phyloP scores from a whole-genome alignment of 2,888 invertebrate species.

The Macaria notata region DNA sequence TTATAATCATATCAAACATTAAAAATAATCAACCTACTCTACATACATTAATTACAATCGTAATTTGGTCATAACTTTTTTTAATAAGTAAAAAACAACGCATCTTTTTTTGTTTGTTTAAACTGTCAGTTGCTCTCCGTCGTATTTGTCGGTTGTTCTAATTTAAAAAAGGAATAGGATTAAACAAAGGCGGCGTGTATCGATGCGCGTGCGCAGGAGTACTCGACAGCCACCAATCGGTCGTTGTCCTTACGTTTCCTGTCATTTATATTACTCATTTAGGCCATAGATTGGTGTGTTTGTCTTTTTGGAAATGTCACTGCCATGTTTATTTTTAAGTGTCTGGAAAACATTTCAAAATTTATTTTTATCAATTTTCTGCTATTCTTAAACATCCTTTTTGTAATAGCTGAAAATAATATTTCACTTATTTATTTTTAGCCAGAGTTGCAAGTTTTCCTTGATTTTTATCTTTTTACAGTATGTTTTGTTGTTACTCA shows the following conservation, averaged over 20 bases:
- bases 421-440: too few relatives aligned
- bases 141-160: slow-evolving; percentile 12
- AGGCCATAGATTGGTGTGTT: slow-evolving; percentile 44
- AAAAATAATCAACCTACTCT: slow-evolving; percentile 10
- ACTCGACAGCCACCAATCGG: slow-evolving; percentile 47
- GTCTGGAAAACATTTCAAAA: slow-evolving; percentile 12
- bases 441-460: slow-evolving; percentile 2
- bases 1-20: slow-evolving; percentile 25
- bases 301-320: slow-evolving; percentile 28
- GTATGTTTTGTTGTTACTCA: slow-evolving; percentile 8
- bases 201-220: slow-evolving; percentile 29
- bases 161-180: slow-evolving; percentile 15
- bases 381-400: background rate
- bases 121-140: slow-evolving; percentile 9
- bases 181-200: slow-evolving; percentile 37
- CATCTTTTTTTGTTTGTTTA: slow-evolving; percentile 6
- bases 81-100: background rate
- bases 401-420: background rate
- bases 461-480: slow-evolving; percentile 5
- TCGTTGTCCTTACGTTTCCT: slow-evolving; percentile 60
- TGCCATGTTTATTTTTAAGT: slow-evolving; percentile 15
- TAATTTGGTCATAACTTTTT: slow-evolving; percentile 2
- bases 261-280: slow-evolving; percentile 54
- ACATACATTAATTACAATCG: slow-evolving; percentile 21
- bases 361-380: background rate